These are phyloP conservation scores for Podilymbus podiceps DNA, from an alignment of 2,113 vertebrate genomes.

Conservation along the genomic window DNA sequence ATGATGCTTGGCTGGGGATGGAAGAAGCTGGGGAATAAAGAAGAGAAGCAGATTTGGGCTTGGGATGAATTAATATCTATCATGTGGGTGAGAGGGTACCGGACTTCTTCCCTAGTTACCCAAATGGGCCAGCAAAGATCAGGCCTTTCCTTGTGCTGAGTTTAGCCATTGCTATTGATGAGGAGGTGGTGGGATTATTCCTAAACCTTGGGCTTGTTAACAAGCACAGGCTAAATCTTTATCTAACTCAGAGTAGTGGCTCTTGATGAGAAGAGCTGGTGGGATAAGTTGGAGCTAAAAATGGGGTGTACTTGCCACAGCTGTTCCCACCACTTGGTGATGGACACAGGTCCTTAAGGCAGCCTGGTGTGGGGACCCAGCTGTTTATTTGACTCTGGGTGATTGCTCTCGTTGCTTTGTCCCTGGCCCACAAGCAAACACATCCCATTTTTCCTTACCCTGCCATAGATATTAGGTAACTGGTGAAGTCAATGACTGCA, in stretches of 20 bases:
- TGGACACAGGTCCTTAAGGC: not conserved
- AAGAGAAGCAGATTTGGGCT: not conserved
- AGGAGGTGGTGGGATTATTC: not conserved
- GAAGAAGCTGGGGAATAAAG: not conserved
- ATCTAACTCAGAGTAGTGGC: not conserved
- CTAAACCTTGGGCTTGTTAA: not conserved
- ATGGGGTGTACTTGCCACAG: not conserved
- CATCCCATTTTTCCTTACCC: not conserved
- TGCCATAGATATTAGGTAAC: not conserved
- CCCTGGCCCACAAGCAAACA: not conserved
- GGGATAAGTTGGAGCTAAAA: not conserved
- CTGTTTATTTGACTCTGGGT: not conserved
- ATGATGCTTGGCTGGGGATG: not conserved
- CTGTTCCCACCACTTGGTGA: not conserved
- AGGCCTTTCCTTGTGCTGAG: not conserved
- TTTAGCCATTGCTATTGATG: not conserved
- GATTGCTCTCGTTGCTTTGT: not conserved
- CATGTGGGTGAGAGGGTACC: rapidly evolving
- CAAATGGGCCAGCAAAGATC: not conserved
- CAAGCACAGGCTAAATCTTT: not conserved
- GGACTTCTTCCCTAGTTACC: not conserved
- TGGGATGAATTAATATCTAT: not conserved
- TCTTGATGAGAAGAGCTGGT: not conserved
- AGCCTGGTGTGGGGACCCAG: not conserved
- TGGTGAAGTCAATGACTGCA: not conserved